Percentiles rank a stretch among this genome's conserved stretches.
Evolutionary conservation across 2,888 invertebrate genomes (phyloP).

Genomic region (Cremastinae sp.): DNA sequence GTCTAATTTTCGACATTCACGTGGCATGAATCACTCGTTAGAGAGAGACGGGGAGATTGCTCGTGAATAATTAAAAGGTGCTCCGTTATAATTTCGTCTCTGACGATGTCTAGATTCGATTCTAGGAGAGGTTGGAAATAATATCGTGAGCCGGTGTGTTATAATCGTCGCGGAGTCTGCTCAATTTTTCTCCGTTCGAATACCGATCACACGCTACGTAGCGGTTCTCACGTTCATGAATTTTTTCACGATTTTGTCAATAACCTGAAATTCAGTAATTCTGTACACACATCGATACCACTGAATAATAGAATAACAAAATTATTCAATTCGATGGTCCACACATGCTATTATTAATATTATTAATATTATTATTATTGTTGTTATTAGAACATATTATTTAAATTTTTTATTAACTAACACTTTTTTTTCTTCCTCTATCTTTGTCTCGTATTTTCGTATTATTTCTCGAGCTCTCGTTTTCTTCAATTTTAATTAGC

Average conservation of each 20-base stretch:
- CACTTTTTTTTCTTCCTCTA: not conserved
- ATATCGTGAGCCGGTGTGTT: conserved; percentile 24
- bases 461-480: too few species aligned
- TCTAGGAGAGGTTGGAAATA: conserved; percentile 32
- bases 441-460: not conserved
- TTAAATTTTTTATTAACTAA: too few species aligned
- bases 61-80: conserved; percentile 22
- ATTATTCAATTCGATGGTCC: too few species aligned
- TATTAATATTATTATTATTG: too few species aligned
- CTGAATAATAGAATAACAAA: too few species aligned
- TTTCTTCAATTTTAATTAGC: too few species aligned
- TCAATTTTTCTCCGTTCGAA: not conserved
- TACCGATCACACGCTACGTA: conserved; percentile 1
- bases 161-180: not conserved
- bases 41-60: not conserved
- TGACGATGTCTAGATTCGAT: conserved; percentile 47
- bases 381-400: too few species aligned
- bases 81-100: conserved; percentile 42
- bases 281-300: too few species aligned
- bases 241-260: not conserved
- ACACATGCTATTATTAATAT: too few species aligned
- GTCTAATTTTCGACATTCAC: too few species aligned
- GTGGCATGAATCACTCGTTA: too few species aligned
- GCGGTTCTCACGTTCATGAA: conserved; percentile 25
- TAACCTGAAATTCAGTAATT: not conserved